phyloP scores from a whole-genome alignment of 2,888 invertebrate genomes.

The Onchidella celtica region DNA sequence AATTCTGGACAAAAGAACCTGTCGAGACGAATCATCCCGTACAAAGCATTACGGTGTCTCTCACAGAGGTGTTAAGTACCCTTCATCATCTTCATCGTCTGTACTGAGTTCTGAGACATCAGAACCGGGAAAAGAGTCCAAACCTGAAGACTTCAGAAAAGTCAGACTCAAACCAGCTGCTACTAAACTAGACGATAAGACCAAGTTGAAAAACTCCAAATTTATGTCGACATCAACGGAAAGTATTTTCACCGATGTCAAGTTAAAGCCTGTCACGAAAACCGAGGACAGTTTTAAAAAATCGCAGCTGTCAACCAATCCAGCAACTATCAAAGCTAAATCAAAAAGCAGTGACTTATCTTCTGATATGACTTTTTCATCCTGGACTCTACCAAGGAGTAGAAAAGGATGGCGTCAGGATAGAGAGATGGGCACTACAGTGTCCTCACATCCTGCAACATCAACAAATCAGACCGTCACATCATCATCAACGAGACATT shows the following conservation, averaged over 20 bases:
- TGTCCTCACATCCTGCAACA: too few species aligned
- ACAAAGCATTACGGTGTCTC: not conserved
- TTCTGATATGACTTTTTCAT: not conserved
- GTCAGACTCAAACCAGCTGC: conserved; percentile 17
- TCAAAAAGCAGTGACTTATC: conserved; percentile 32
- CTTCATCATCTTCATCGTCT: not conserved
- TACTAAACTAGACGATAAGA: not conserved
- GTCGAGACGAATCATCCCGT: too few species aligned
- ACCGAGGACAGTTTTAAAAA: conserved; percentile 14
- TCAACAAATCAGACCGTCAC: not conserved
- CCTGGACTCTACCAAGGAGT: not conserved
- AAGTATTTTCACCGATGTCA: conserved; percentile 37
- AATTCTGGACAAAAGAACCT: too few species aligned
- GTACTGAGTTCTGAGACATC: not conserved
- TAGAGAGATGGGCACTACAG: too few species aligned
- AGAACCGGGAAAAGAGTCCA: not conserved
- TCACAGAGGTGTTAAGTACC: not conserved
- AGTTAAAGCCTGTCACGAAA: conserved; percentile 32
- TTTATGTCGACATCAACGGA: conserved; percentile 38
- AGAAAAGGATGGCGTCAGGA: not conserved
- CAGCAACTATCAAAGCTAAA: not conserved
- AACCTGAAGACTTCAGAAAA: not conserved
- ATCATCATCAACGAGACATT: too few species aligned
- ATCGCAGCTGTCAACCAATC: conserved; percentile 10
- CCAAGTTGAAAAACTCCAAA: conserved; percentile 25